Evolutionary conservation across 1,140 invertebrate genomes (phyloP).

Genomic region (Onthophagus taurus): DNA sequence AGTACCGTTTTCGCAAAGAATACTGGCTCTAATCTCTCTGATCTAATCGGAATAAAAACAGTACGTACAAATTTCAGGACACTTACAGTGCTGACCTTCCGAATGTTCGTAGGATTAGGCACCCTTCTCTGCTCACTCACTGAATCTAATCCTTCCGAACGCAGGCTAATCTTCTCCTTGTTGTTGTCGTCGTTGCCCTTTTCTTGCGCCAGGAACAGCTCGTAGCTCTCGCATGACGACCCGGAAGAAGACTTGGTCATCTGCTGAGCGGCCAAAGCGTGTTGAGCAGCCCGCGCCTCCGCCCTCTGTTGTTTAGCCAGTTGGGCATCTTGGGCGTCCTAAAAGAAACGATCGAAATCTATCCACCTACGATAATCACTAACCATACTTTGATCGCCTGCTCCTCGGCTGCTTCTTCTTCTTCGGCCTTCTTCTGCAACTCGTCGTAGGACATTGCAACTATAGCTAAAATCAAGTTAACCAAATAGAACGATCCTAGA

Average conservation of each 20-base stretch:
- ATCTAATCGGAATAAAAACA: conserved; percentile 15
- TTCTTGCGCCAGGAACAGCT: conserved; percentile 78
- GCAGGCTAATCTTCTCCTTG: conserved; percentile 82
- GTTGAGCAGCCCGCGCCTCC: conserved; percentile 41
- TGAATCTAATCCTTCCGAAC: conserved; percentile 75
- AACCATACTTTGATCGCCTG: conserved; percentile 68
- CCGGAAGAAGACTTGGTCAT: conserved; percentile 74
- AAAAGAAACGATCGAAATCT: conserved; percentile 9
- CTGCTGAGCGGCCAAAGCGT: conserved; percentile 50
- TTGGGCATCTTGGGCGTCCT: conserved; percentile 77
- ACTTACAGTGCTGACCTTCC: conserved; percentile 89
- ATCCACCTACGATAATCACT: neutral
- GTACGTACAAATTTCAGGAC: conserved; percentile 37
- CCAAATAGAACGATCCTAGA: conserved; percentile 95
- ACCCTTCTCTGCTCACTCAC: conserved; percentile 69
- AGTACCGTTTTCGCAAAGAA: too few species aligned
- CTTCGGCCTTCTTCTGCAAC: conserved; percentile 94
- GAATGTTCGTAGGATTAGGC: conserved; percentile 52
- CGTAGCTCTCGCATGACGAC: conserved; percentile 83
- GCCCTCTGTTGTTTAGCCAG: conserved; percentile 54
- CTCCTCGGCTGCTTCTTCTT: conserved; percentile 88
- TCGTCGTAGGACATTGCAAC: conserved; percentile 99
- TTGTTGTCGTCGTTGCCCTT: conserved; percentile 77
- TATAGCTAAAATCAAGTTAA: conserved; percentile 98
- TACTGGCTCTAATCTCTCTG: too few species aligned